Base-by-base conservation (phyloP, 2,888 invertebrate species). In the Halictus quadricinctus region DNA sequence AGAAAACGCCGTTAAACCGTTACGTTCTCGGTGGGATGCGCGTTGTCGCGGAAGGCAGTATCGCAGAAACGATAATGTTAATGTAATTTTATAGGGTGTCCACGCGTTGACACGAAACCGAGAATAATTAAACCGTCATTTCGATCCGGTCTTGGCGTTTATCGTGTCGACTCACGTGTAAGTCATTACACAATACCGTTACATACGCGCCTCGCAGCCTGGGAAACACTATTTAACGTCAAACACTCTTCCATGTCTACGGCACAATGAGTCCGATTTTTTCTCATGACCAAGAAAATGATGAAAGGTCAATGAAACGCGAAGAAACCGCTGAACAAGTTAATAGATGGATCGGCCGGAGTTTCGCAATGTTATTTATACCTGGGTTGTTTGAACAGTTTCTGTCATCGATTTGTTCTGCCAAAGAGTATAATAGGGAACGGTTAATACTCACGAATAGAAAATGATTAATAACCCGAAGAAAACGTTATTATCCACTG, bases 181-280 rank as follows among this genome's bases (percentile, higher is more conserved):
- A 83, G 79, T 84, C 78, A 72, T 85, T 86, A 76, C 73, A 73
- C 80, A 80, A 80, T 86, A 82, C 86, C 86, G 86, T 87, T 87
- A 87, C 78, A 70, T 50, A 54, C 48, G 36, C 70, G 54, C 78
- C 60, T 12, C 74, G 50, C 54, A 25, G 76, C 72, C 80, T 85
- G 80, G 83, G 83, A 83, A 83, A 87, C 72, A 13, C 46, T 75
- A 79, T 79, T 86, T 75, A 81, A 80, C 81, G 72, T 79, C 50
- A 72, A 64, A 76, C 46, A 77, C 46, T 58, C 74, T 75, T 75
- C 50, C 73, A 48, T 43, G 70, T n/a, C 29, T 58, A 50, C 64
- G 48, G 69, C 54, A 82, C 77, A 73, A 85, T 79, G 70, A 72
- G 48, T 21, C 46, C 13, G 41, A 78, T 83, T 83, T 78, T 29